Evolutionary conservation across 1,140 invertebrate species (phyloP), one percentile per base, ranked within the genome.

Genomic region (Pomacea maculata): DNA sequence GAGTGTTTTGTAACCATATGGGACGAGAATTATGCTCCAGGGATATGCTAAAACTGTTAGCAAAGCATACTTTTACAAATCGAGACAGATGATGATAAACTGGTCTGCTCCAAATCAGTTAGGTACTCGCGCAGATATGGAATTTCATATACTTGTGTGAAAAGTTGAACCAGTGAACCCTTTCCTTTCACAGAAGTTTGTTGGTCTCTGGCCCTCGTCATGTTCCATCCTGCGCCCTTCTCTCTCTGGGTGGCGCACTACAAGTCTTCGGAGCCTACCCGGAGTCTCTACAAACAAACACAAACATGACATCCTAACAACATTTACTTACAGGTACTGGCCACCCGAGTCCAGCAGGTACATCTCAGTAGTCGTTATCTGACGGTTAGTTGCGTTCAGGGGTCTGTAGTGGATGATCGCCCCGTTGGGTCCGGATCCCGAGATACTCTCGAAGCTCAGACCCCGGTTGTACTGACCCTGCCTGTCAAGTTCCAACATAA

Each of bases 281-380:
- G 4, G 21, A 19, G 15, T 57, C 12, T n/a, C 55, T 55, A 1
- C 17, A 76, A 12, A 15, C 17, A 57, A 63, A 10, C 57, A 61
- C 15, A 17, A 61, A 17, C 4, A 61, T 12, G 10, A n/a, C 34
- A 19, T 52, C 17, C 34, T 64, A 52, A 11, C 25, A 25, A 34
- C 19, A 19, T 45, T 45, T 17, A 89, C 87, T 87, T 86, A 89
- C 87, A 90, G 77, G 82, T 94, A 94, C 84, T 94, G 93, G 75
- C 94, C 96, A 0, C 98, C 98, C 10, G 97, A 97, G 91, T 99
- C 98, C 83, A 97, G 94, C 1, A 99, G 91, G 90, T 97, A 98
- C 83, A 98, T 92, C 85, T 95, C 94, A 54, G 94, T 91, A 10
- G 92, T 92, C 15, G 93, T 94, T 25, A 99, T 95, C 25, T 91